Base-by-base conservation (phyloP, 2,888 invertebrate species). In the Diogma glabrata region DNA sequence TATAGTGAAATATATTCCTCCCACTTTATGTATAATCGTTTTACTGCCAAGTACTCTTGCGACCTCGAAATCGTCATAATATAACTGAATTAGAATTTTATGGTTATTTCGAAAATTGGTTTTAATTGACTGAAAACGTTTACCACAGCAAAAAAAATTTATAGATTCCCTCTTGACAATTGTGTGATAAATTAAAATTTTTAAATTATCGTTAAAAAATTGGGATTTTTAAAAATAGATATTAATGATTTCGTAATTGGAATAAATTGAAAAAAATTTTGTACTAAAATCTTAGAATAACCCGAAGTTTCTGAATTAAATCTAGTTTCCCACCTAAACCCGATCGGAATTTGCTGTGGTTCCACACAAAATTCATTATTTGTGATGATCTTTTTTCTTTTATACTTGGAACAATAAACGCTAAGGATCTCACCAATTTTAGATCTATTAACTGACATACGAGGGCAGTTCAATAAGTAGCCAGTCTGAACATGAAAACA, bases 11-110 rank as follows among this genome's bases (percentile, higher is more conserved):
- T 47, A 47, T 17, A 47, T 47, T 10, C 17, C 47, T 10, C 47
- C 47, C n/a, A 47, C 12, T 30, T 47, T 47, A 30, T 47, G 47
- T 12, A 47, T 47, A 12, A 26, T 19, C 9, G 28, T 28, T 30
- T 47, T 47, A 28, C 47, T 47, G 8, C 47, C 16, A 19, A 38
- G 10, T 2, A 38, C 38, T 3, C 19, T 38, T 9, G 38, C 16
- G 6, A 38, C 7, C 10, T 38, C 38, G 10, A 38, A 38, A 38
- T 38, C 38, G 7, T 38, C 38, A 10, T 38, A 38, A 16, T 38
- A 38, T 16, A 38, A 14, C 7, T 38, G 38, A 2, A 38, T 4
- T 3, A 17, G 38, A 2, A 38, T 17, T 4, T 8, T 9, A 7
- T 9, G 16, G 2, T 3, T n/a, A 5, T 38, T 4, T 7, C 19